Conservation (phyloP, 2,797 vertebrate species). For the Iguana delicatissima region DNA sequence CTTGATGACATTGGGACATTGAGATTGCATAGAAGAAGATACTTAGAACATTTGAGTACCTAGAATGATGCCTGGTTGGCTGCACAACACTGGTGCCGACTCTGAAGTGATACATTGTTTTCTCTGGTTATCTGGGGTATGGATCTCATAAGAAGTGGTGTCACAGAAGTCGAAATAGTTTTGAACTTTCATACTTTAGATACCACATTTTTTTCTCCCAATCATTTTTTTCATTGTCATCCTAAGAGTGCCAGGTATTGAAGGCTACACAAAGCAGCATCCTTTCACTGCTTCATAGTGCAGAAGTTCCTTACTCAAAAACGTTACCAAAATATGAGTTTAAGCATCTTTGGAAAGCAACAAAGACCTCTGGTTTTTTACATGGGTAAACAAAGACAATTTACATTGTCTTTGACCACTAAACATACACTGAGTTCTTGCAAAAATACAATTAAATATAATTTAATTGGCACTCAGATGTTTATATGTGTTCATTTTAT, state of each 20-base stretch:
- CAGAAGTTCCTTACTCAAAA: background rate
- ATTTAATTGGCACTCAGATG: background rate
- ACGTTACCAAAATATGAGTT: background rate
- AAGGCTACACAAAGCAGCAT: background rate
- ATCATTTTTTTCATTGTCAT: background rate
- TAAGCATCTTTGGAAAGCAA: background rate
- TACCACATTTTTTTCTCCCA: background rate
- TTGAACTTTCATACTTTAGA: background rate
- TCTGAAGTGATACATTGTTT: too few relatives aligned
- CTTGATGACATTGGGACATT: background rate
- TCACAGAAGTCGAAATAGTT: background rate
- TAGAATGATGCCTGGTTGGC: too few relatives aligned
- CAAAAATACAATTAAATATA: background rate
- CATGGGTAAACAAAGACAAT: too few relatives aligned
- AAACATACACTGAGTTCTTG: too few relatives aligned
- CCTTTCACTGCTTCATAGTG: background rate
- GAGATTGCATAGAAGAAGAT: too few relatives aligned
- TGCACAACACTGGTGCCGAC: too few relatives aligned
- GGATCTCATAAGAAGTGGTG: too few relatives aligned
- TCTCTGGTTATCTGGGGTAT: too few relatives aligned
- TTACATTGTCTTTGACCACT: background rate
- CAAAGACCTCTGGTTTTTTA: background rate
- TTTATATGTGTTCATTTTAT: constrained; percentile 3
- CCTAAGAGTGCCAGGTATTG: background rate
- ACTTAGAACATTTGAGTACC: too few relatives aligned